Conservation (phyloP, 92 coral and sea anemone genomes). For the Epizoanthus rinbou region DNA sequence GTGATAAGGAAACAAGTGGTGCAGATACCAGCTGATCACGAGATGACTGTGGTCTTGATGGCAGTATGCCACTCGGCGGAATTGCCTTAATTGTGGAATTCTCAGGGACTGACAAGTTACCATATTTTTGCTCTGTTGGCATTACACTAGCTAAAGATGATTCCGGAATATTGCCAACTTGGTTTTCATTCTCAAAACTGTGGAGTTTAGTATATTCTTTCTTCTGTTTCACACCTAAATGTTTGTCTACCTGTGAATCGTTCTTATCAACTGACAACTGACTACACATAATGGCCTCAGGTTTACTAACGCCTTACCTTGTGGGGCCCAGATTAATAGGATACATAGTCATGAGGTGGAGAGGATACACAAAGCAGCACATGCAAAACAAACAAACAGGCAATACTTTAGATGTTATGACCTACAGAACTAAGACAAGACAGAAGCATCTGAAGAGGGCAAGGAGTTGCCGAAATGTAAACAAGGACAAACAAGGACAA, state of each 20-base stretch:
- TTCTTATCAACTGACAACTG: background rate
- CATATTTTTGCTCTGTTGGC: background rate
- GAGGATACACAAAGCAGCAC: conserved; percentile 6
- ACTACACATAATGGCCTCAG: background rate
- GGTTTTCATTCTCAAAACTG: background rate
- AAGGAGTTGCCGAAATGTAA: too few relatives aligned
- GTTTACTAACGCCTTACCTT: conserved; percentile 39
- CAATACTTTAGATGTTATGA: conserved; percentile 33
- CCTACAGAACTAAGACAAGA: too few relatives aligned
- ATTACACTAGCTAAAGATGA: background rate
- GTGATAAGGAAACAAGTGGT: conserved; percentile 24
- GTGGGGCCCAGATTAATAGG: conserved; percentile 43
- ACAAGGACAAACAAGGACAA: too few relatives aligned
- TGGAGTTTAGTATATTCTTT: background rate
- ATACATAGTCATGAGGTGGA: background rate
- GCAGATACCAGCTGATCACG: background rate
- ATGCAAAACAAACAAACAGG: conserved; percentile 22
- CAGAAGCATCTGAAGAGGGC: too few relatives aligned
- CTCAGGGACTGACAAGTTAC: too few relatives aligned
- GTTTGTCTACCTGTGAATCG: background rate
- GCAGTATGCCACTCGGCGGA: background rate
- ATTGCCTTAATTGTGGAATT: background rate
- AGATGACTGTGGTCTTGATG: background rate
- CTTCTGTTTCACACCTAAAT: background rate
- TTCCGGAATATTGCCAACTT: background rate